A percentile compares a stretch with the other conserved stretches of the same genome.
phyloP scores from a whole-genome alignment of 2,888 invertebrate genomes.

The Chaitophorus viminalis region DNA sequence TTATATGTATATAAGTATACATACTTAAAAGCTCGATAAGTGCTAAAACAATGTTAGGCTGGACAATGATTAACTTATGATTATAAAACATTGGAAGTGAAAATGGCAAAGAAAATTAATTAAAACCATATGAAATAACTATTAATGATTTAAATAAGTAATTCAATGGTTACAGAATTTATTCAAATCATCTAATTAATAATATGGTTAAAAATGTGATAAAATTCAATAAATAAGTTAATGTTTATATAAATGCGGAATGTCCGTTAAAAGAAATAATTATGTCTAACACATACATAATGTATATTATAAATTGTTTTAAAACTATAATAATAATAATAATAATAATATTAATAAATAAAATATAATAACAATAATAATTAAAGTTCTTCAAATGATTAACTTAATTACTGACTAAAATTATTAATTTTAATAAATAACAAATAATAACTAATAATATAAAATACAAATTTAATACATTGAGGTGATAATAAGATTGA shows the following conservation, averaged over 20 bases:
- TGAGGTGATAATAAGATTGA: slow-evolving; percentile 15
- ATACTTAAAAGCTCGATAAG: slow-evolving; percentile 51
- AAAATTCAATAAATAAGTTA: slow-evolving; percentile 46
- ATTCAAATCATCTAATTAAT: slow-evolving; percentile 10
- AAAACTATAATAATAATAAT: slow-evolving; percentile 45
- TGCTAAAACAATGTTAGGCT: slow-evolving; percentile 16
- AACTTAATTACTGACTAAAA: slow-evolving; percentile 42
- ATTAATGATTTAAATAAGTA: slow-evolving; percentile 27
- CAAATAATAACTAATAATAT: slow-evolving; percentile 46
- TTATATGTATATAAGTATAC: slow-evolving; percentile 26
- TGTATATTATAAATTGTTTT: slow-evolving; percentile 33
- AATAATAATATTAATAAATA: slow-evolving; percentile 45
- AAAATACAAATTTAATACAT: slow-evolving; percentile 46
- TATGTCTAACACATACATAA: slow-evolving; percentile 42
- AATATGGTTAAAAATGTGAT: slow-evolving; percentile 44
- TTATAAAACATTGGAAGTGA: background rate
- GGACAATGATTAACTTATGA: background rate
- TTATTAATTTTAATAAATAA: slow-evolving; percentile 55
- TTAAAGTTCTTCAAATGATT: slow-evolving; percentile 34
- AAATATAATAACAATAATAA: slow-evolving; percentile 48
- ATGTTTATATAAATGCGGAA: slow-evolving; percentile 57
- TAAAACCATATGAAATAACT: slow-evolving; percentile 17
- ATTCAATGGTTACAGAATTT: slow-evolving; percentile 11
- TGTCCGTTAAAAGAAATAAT: slow-evolving; percentile 59
- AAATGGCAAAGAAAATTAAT: background rate